phyloP scores from a whole-genome alignment of 2,797 vertebrate species.

The Sandelia bainsii region DNA sequence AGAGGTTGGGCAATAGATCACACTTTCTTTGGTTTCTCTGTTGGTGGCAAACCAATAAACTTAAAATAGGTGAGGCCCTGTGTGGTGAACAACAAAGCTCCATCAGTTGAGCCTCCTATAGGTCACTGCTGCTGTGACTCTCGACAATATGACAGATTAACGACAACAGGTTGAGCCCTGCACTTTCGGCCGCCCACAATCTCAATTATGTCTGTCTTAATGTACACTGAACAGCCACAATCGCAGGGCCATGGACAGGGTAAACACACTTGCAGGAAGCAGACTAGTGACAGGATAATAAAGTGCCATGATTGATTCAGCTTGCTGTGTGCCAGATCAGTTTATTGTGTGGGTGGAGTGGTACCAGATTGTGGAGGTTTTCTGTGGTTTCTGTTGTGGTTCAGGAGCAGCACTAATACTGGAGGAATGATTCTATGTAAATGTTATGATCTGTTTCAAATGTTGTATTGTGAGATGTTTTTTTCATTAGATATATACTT shows the following conservation, averaged over 20 bases:
- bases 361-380: slow-evolving; percentile 79
- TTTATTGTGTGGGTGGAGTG: slow-evolving; percentile 82
- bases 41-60: slow-evolving; percentile 82
- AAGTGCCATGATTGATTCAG: slow-evolving; percentile 87
- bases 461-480: background rate
- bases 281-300: slow-evolving; percentile 86
- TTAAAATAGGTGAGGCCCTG: slow-evolving; percentile 82
- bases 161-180: slow-evolving; percentile 84
- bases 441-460: slow-evolving; percentile 46
- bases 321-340: slow-evolving; percentile 79
- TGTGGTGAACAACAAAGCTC: slow-evolving; percentile 80
- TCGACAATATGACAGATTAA: slow-evolving; percentile 87
- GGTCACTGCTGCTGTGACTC: slow-evolving; percentile 75
- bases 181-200: slow-evolving; percentile 83
- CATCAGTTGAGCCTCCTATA: slow-evolving; percentile 75
- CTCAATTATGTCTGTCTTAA: slow-evolving; percentile 86
- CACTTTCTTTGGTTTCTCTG: slow-evolving; percentile 71
- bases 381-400: slow-evolving; percentile 68
- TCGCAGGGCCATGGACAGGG: slow-evolving; percentile 79
- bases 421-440: slow-evolving; percentile 41
- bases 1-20: slow-evolving; percentile 72
- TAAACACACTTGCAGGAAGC: slow-evolving; percentile 85
- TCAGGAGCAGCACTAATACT: slow-evolving; percentile 36
- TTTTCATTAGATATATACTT: background rate
- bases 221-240: slow-evolving; percentile 82